A percentile compares a stretch with the other conserved stretches of the same genome.
Conservation (phyloP, 2,797 vertebrate species). For the Rhinophrynus dorsalis region DNA sequence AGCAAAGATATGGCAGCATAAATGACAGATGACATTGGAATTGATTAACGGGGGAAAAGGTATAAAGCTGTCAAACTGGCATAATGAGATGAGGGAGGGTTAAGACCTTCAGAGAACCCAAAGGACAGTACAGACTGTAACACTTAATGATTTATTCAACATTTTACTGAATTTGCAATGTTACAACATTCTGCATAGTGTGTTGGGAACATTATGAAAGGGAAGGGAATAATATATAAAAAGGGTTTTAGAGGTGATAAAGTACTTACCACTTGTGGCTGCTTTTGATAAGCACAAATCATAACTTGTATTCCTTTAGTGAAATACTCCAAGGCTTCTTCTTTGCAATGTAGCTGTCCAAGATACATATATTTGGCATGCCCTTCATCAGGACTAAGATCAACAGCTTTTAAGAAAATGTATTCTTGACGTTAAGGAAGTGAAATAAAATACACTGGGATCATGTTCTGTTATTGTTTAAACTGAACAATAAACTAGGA, state of each 20-base stretch:
- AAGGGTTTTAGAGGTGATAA: background rate
- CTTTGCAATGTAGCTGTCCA: constrained; percentile 75
- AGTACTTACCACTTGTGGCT: constrained; percentile 59
- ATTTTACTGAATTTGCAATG: background rate
- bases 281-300: constrained; percentile 63
- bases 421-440: constrained; percentile 67
- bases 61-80: no score
- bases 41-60: background rate
- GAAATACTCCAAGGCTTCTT: constrained; percentile 73
- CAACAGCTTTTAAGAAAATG: constrained; percentile 70
- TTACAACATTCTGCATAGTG: background rate
- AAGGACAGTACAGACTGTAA: background rate
- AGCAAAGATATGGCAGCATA: background rate
- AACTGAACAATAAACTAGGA: no score
- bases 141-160: background rate
- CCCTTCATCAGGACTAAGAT: constrained; percentile 73
- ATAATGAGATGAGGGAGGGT: background rate
- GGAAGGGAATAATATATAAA: background rate
- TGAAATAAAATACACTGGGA: background rate
- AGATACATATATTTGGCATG: constrained; percentile 83
- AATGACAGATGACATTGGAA: background rate
- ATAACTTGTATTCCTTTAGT: constrained; percentile 73
- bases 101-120: background rate
- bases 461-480: no score
- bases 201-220: background rate